Percentiles rank a stretch among this genome's conserved stretches.
These are phyloP conservation scores for Simalia tracyae DNA, from an alignment of 2,797 vertebrate species.

Conservation along the genomic window DNA sequence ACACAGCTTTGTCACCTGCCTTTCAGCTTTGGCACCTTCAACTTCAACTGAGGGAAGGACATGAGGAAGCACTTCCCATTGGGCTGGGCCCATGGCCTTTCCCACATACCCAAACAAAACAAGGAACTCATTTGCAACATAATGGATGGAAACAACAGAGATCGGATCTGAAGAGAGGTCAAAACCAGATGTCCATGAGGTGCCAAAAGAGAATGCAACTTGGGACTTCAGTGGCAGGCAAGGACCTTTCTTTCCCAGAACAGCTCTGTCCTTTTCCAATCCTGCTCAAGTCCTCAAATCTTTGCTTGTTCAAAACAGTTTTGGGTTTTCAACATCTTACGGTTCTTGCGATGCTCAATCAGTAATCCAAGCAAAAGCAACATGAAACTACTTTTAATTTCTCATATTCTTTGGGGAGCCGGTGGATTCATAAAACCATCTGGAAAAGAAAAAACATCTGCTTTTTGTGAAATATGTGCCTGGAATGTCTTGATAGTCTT, in stretches of 20 bases:
- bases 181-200: not conserved
- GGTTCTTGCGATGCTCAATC: not conserved
- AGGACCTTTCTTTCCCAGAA: not conserved
- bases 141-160: too few relatives aligned
- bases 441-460: not conserved
- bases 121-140: not conserved
- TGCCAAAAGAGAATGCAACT: not conserved
- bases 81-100: not conserved
- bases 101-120: not conserved
- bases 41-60: not conserved
- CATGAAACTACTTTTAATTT: not conserved
- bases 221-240: not conserved
- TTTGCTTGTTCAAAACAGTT: not conserved
- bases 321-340: not conserved
- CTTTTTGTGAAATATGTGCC: not conserved
- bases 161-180: not conserved
- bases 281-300: not conserved
- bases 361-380: not conserved
- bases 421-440: not conserved
- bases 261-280: not conserved
- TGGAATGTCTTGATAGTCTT: not conserved
- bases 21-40: not conserved
- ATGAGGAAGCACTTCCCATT: not conserved
- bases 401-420: not conserved
- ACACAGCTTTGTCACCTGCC: not conserved